Base-by-base conservation (phyloP, 2,113 vertebrate genomes). In the Phylloscopus whistleri region DNA sequence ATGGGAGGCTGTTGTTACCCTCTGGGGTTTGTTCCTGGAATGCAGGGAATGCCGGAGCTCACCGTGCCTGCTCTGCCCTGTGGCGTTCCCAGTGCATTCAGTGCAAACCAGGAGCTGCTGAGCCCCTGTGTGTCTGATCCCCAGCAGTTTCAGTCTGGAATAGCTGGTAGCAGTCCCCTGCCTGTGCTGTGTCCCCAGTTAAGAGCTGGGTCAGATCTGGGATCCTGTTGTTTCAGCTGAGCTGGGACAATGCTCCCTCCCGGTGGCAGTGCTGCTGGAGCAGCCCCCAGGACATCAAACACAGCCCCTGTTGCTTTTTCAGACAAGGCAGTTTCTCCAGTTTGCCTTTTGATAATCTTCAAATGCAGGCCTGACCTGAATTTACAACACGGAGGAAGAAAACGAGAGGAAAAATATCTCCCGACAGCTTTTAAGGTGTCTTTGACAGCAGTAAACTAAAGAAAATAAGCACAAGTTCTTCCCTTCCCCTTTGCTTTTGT, bases 331-430 rank as follows among this genome's bases (percentile, higher is more conserved):
- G n/a, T 79, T 89, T 72, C 76, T 94, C 90, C 85, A 43, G 68
- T 92, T 95, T 73, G 92, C 93, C 92, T 94, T 95, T 89, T 93
- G 93, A 84, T 87, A 84, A 81, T 87, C 88, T 79, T 95, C 90
- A 93, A 64, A 86, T 79, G 76, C 69, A 62, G 88, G 69, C 64
- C 2, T 87, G 95, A 94, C 93, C 95, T 92, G 94, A 78, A 93
- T 96, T 93, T 92, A 67, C 53, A 60, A 31, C 62, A 16, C 0
- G 1, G 69, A 60, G 92, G 30, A 70, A 75, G 80, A 44, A 60
- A 70, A 56, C 1, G 18, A 60, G 88, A 60, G 68, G 85, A 18
- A 75, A 92, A 85, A 58, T 77, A 48, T 28, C 94, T 87, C 79
- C 26, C 21, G 21, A 73, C 82, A 64, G 83, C 72, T 92, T 83